A percentile compares a stretch with the other conserved stretches of the same genome.
Evolutionary conservation across 2,113 vertebrate species (phyloP).

Genomic region (Okapia johnstoni): DNA sequence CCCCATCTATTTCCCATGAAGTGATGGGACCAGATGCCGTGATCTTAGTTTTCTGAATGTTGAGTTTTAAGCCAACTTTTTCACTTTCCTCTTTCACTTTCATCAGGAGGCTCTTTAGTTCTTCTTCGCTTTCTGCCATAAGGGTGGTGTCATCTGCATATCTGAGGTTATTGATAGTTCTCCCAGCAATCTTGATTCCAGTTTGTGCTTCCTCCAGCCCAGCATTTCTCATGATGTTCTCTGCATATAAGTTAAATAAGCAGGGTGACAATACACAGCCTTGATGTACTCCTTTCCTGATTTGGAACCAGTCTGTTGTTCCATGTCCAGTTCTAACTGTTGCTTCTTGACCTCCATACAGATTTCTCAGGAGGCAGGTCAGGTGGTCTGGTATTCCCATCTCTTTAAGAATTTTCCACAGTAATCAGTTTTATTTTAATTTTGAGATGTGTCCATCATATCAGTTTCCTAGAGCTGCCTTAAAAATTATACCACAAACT

Average conservation of each 20-base stretch:
- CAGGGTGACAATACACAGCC: not conserved
- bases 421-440: not conserved
- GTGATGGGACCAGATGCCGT: not conserved
- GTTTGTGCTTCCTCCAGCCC: not conserved
- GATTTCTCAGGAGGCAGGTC: not conserved
- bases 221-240: not conserved
- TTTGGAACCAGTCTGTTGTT: not conserved
- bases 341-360: not conserved
- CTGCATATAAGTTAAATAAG: not conserved
- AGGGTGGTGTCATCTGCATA: not conserved
- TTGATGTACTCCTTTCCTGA: not conserved
- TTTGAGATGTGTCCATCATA: not conserved
- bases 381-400: not conserved
- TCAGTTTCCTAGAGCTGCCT: not conserved
- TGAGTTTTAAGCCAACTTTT: not conserved
- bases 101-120: not conserved
- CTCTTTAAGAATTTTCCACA: not conserved
- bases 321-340: not conserved
- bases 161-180: not conserved
- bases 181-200: not conserved
- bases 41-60: not conserved
- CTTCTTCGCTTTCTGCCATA: not conserved
- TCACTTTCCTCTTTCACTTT: not conserved
- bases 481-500: not conserved
- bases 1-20: not conserved